Percentiles rank a stretch among this genome's conserved stretches.
These are phyloP conservation scores for Pampusana beccarii DNA, from an alignment of 2,113 vertebrate genomes.

Conservation along the genomic window DNA sequence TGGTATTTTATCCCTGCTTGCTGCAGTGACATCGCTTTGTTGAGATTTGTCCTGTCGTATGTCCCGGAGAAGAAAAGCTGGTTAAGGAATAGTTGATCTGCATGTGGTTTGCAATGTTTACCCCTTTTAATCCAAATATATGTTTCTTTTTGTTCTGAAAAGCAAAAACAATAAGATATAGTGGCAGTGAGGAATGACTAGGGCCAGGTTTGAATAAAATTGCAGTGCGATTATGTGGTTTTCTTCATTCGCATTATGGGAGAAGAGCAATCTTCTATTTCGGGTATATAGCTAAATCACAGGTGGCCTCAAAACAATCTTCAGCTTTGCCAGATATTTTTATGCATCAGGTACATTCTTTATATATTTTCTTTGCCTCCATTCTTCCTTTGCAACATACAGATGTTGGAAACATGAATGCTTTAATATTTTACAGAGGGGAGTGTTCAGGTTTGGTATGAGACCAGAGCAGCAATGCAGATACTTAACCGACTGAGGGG, in stretches of 20 bases:
- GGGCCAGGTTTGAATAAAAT: neutral
- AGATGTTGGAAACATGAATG: neutral
- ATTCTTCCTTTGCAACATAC: neutral
- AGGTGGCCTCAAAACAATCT: neutral
- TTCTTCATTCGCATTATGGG: neutral
- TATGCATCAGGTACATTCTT: neutral
- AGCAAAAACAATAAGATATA: neutral
- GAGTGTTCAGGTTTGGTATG: neutral
- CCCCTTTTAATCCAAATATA: neutral
- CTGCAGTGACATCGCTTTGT: neutral
- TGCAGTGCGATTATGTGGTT: neutral
- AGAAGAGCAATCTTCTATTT: neutral
- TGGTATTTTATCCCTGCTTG: neutral
- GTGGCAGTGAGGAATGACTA: neutral
- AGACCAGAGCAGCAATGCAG: neutral
- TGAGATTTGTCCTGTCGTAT: neutral
- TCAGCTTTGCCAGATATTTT: neutral
- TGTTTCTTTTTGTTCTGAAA: neutral
- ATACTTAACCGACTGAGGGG: neutral
- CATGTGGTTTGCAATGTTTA: neutral
- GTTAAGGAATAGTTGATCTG: neutral
- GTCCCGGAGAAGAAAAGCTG: neutral
- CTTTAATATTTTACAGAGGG: neutral
- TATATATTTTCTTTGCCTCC: neutral
- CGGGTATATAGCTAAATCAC: neutral